Conservation (phyloP, 2,797 vertebrate genomes). For the Falco rusticolus region DNA sequence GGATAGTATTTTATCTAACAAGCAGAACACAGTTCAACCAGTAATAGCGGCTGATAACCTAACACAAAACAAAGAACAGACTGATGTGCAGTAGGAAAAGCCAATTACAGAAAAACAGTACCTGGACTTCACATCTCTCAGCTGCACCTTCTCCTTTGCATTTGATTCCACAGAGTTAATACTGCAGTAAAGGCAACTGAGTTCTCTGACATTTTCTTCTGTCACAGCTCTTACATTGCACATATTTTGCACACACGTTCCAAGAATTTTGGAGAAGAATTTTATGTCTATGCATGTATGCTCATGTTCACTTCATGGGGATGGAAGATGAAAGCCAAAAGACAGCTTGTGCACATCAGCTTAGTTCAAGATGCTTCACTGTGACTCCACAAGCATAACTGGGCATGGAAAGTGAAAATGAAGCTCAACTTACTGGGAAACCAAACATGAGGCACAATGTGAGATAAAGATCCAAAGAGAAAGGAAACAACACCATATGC, state of each 20-base stretch:
- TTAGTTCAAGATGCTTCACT: not conserved
- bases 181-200: not conserved
- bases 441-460: not conserved
- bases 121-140: not conserved
- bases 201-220: not conserved
- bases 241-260: not conserved
- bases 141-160: not conserved
- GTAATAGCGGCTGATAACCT: not conserved
- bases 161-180: not conserved
- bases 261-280: not conserved
- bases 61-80: not conserved
- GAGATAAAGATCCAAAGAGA: conserved; percentile 30
- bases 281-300: not conserved
- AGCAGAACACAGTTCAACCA: not conserved
- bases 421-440: not conserved
- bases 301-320: not conserved
- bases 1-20: not conserved
- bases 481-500: conserved; percentile 31
- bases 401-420: not conserved
- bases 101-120: not conserved
- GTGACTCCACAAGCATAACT: not conserved
- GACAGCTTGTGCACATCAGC: not conserved
- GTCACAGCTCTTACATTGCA: not conserved
- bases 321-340: conserved; percentile 2
- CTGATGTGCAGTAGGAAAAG: not conserved